Conservation (phyloP, 92 coral and sea anemone genomes). For the Hydrozoanthus gracilis region DNA sequence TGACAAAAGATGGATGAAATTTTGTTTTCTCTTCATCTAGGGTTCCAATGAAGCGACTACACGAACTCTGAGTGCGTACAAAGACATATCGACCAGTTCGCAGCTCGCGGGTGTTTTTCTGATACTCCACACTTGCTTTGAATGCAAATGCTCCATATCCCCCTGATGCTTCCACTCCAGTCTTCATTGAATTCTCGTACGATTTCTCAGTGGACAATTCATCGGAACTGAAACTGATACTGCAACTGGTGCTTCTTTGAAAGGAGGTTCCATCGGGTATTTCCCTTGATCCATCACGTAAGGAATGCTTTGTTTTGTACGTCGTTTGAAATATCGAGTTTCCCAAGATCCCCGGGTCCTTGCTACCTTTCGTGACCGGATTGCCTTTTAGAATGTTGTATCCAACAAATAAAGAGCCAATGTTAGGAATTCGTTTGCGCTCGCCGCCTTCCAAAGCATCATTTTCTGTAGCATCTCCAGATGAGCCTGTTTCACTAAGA, state of each 20-base stretch:
- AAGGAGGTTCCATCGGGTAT: background rate
- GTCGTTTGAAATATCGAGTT: background rate
- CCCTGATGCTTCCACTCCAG: constrained; percentile 19
- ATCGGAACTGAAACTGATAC: too few species aligned
- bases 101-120: background rate
- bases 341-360: constrained; percentile 1
- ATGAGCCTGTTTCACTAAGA: background rate
- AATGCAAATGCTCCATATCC: constrained; percentile 11
- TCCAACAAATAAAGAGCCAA: background rate
- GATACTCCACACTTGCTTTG: constrained; percentile 17
- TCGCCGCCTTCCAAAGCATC: background rate
- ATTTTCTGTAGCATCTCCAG: background rate
- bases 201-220: constrained; percentile 24
- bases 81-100: constrained; percentile 1
- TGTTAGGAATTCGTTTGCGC: background rate
- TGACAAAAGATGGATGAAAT: background rate
- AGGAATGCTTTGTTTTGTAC: background rate
- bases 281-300: background rate
- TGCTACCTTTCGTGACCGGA: background rate
- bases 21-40: background rate
- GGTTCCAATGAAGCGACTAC: background rate
- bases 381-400: constrained; percentile 13
- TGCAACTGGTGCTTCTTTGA: too few species aligned
- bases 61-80: constrained; percentile 1
- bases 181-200: background rate